Conservation (phyloP, 2,797 vertebrate genomes). For the Betta splendens region DNA sequence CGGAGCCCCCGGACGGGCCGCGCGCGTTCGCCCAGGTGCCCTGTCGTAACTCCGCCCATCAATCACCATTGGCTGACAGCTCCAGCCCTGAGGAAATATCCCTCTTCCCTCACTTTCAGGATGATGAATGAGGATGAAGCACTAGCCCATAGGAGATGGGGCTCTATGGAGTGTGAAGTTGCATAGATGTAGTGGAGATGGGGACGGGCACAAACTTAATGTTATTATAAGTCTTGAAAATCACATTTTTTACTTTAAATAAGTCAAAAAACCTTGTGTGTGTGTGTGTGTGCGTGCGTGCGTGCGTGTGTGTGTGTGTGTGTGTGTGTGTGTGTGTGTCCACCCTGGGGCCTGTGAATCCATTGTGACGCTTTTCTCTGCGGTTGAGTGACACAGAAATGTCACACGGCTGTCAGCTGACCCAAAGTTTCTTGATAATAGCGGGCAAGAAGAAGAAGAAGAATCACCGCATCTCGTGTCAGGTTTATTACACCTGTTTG, state of each 20-base stretch:
- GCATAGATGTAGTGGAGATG: slow-evolving; percentile 19
- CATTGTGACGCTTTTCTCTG: slow-evolving; percentile 20
- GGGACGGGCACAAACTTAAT: slow-evolving; percentile 17
- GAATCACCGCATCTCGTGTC: slow-evolving; percentile 11
- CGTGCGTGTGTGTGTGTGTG: not conserved
- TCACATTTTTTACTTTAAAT: slow-evolving; percentile 15
- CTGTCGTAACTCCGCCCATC: slow-evolving; percentile 71
- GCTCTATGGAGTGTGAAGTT: slow-evolving; percentile 67
- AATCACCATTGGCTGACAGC: slow-evolving; percentile 71
- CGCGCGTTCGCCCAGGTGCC: slow-evolving; percentile 65
- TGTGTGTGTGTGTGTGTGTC: not conserved
- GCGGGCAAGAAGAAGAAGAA: slow-evolving; percentile 2
- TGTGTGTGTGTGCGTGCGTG: not conserved
- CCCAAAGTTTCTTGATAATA: slow-evolving; percentile 23
- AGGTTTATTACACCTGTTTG: slow-evolving; percentile 23
- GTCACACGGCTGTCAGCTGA: slow-evolving; percentile 27
- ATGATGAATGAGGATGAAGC: slow-evolving; percentile 74
- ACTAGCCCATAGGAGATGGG: slow-evolving; percentile 53
- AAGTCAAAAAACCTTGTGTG: slow-evolving; percentile 12
- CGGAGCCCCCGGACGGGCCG: slow-evolving; percentile 38
- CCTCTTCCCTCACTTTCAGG: slow-evolving; percentile 56
- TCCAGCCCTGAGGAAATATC: slow-evolving; percentile 63
- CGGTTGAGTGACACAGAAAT: slow-evolving; percentile 12
- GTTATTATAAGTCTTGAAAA: slow-evolving; percentile 31
- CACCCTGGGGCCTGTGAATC: not conserved